Evolutionary conservation across 1,140 invertebrate genomes (phyloP), one percentile per base, ranked within the genome.

Genomic region (Magallana ariakensis): DNA sequence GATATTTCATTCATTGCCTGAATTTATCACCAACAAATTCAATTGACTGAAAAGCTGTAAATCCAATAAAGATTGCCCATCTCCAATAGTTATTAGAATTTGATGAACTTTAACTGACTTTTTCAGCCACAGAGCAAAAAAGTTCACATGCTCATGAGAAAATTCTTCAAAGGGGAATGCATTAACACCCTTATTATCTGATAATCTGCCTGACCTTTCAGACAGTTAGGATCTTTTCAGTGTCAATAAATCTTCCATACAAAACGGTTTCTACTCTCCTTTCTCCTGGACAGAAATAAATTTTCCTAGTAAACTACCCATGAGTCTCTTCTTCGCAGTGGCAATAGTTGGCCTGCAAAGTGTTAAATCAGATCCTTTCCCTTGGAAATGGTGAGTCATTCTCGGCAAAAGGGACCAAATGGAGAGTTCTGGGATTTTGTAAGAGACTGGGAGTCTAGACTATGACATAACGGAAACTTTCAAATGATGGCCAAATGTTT

Each of bases 21-120:
- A 75, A 26, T 26, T 46, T 75, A 75, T 75, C 66, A 75, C 62
- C 62, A 70, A 75, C 22, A 75, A 75, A 75, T 75, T 22, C 66
- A 75, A 75, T 26, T 75, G 66, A 26, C 66, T 26, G 22, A 75
- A 75, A 75, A 19, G 66, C 22, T 75, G 66, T 75, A 75, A 75
- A 75, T 75, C 66, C 66, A 26, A 26, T 33, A 26, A 7, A 75
- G 66, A 75, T 75, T 75, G 33, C 66, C 19, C 66, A 75, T 26
- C 66, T 75, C 22, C 66, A 11, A 75, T 75, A 75, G 66, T 75
- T 75, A 75, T 75, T 75, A 75, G 19, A 33, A 75, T 75, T 75
- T 26, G 9, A 75, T 75, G 66, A 75, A 75, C 66, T 75, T 26
- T 75, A 22, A 33, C 19, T 75, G 66, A 75, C 66, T 75, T 75